Evolutionary conservation across 2,888 invertebrate genomes (phyloP).

Genomic region (Drosophila prolongata): DNA sequence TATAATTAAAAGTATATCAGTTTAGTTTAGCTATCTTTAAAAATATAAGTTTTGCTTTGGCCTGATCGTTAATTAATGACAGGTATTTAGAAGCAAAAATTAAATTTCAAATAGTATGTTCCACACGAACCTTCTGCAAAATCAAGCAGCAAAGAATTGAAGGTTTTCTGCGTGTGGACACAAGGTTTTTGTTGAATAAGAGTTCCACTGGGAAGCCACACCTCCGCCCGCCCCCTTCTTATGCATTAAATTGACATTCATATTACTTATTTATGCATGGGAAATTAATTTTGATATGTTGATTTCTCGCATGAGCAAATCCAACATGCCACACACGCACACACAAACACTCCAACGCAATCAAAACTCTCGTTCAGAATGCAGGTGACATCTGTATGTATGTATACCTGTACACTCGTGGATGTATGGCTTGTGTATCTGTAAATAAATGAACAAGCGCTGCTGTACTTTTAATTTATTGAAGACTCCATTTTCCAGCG

Average conservation of each 20-base stretch:
- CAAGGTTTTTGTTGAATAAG: too few species aligned
- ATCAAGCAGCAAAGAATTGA: not conserved
- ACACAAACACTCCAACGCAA: not conserved
- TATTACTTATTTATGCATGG: conserved; percentile 78
- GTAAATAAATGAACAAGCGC: conserved; percentile 23
- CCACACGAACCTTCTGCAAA: not conserved
- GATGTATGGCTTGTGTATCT: conserved; percentile 14
- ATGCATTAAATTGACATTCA: conserved; percentile 77
- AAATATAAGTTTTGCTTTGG: too few species aligned
- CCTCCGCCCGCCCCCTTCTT: conserved; percentile 11
- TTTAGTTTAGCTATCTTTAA: too few species aligned
- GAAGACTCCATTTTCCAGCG: conserved; percentile 2
- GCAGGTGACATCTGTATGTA: conserved; percentile 23
- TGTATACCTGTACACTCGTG: not conserved
- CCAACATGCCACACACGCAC: conserved; percentile 26
- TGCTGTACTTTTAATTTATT: conserved; percentile 4
- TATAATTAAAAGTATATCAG: too few species aligned
- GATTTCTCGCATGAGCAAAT: conserved; percentile 74
- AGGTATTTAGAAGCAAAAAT: not conserved
- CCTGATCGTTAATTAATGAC: too few species aligned
- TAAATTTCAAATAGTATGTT: not conserved
- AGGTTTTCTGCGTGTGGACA: too few species aligned
- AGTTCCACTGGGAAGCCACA: not conserved
- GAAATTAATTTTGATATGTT: conserved; percentile 78
- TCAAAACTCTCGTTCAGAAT: conserved; percentile 5